Base-by-base conservation (phyloP, 1,140 invertebrate genomes). In the Plodia interpunctella region DNA sequence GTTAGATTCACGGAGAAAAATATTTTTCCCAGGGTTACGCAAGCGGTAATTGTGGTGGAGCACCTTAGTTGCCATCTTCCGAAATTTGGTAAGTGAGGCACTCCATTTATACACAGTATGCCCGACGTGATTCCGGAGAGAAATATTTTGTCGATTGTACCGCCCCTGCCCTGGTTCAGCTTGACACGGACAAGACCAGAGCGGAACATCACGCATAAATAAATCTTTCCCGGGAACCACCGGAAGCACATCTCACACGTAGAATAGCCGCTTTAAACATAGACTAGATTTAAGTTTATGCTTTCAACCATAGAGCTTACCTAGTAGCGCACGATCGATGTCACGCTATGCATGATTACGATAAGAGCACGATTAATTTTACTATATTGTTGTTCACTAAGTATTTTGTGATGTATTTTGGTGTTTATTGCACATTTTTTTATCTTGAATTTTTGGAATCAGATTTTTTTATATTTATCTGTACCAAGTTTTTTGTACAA, bases 11-110 rank as follows among this genome's bases (percentile, higher is more conserved):
- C 87, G 87, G 84, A 83, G 79, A 89, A 87, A 81, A 89, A 89
- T 89, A 89, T 89, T 89, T 89, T 89, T 82, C 87, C 87, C 87
- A 89, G 87, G 87, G 84, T 89, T 89, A 87, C 87, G 87, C 87
- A 87, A 87, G 87, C 87, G 87, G 87, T 89, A 87, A 81, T 87
- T 87, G 84, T 89, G 87, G 87, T 89, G 87, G 87, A 89, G 87
- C 78, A 87, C 87, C 87, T 89, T 89, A 87, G 77, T 89, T 89
- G 87, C 87, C 84, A 89, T 89, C 87, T 76, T 83, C 83, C 78
- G 83, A 85, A 86, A 83, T 89, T 87, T 87, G 87, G 87, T 89
- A 87, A 89, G 87, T 89, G 84, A 87, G 87, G 87, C 84, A 84
- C 87, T 89, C 87, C 87, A 87, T 88, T 86, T 76, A 80, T 86